Evolutionary conservation across 2,888 invertebrate genomes (phyloP).

Genomic region (Abscondita cerata): DNA sequence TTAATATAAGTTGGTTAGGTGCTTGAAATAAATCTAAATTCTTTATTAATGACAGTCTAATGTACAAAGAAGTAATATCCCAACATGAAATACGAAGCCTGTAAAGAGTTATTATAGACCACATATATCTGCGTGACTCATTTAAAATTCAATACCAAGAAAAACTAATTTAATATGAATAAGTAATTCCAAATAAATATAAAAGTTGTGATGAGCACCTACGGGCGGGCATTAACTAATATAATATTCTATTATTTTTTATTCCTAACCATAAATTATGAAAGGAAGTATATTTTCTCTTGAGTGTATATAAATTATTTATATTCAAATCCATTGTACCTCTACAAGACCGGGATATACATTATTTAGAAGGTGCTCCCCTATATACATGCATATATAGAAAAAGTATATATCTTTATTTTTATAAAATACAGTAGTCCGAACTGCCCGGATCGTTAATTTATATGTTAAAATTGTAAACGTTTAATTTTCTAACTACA

Average conservation of each 20-base stretch:
- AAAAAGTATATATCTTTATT: constrained; percentile 13
- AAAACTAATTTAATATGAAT: constrained; percentile 61
- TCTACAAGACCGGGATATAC: constrained; percentile 48
- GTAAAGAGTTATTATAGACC: constrained; percentile 52
- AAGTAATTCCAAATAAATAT: constrained; percentile 60
- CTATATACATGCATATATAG: constrained; percentile 12
- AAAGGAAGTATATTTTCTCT: constrained; percentile 58
- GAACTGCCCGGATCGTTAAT: neutral
- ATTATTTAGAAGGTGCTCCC: constrained; percentile 51
- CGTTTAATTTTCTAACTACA: too few relatives aligned
- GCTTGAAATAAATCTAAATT: constrained; percentile 55
- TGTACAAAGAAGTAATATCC: constrained; percentile 29
- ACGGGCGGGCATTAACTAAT: constrained; percentile 57
- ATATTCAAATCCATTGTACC: constrained; percentile 58
- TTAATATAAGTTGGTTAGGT: constrained; percentile 32
- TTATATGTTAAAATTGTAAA: neutral
- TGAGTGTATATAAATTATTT: constrained; percentile 58
- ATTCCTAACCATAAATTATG: constrained; percentile 53
- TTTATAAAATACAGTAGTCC: constrained; percentile 9
- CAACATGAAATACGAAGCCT: constrained; percentile 27
- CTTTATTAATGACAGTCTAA: constrained; percentile 48
- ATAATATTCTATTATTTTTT: constrained; percentile 61
- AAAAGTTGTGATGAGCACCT: constrained; percentile 51
- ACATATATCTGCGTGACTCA: constrained; percentile 56
- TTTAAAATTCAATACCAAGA: constrained; percentile 58